phyloP scores from a whole-genome alignment of 2,888 invertebrate species.

The Clepsis dumicolana region DNA sequence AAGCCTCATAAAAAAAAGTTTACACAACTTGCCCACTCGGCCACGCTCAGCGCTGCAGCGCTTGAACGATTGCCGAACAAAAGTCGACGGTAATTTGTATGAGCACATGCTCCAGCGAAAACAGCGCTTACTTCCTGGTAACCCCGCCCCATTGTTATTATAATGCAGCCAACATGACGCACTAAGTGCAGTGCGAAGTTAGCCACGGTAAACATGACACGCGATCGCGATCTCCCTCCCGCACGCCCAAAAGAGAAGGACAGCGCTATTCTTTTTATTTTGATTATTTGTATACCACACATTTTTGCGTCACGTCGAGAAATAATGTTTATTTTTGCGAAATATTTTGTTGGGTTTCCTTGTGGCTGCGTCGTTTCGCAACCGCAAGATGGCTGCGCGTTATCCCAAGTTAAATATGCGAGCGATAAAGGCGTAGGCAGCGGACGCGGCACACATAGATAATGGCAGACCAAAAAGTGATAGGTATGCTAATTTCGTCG shows the following conservation, averaged over 20 bases:
- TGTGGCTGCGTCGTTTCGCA: background rate
- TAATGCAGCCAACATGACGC: constrained; percentile 84
- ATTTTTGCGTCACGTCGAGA: constrained; percentile 18
- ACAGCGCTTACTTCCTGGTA: constrained; percentile 53
- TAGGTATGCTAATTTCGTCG: constrained; percentile 35
- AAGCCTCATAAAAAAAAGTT: constrained; percentile 78
- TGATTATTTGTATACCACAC: constrained; percentile 43
- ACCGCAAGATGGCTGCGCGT: constrained; percentile 10
- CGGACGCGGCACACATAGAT: constrained; percentile 36
- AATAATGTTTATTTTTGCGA: constrained; percentile 33
- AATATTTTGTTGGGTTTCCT: constrained; percentile 5
- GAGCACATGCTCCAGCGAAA: constrained; percentile 58
- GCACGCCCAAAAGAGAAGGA: constrained; percentile 53
- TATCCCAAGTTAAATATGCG: constrained; percentile 15
- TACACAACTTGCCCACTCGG: constrained; percentile 69
- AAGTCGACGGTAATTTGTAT: background rate
- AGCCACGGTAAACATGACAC: constrained; percentile 53
- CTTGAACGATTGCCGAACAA: constrained; percentile 42
- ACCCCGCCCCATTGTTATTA: constrained; percentile 81
- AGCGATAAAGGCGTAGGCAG: constrained; percentile 35
- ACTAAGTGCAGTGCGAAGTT: constrained; percentile 72
- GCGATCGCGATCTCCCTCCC: constrained; percentile 54
- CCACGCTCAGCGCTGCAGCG: constrained; percentile 56
- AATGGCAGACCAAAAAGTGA: constrained; percentile 31
- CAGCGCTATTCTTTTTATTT: constrained; percentile 48